Evolutionary conservation across 2,797 vertebrate species (phyloP), one percentile per base, ranked within the genome.

Genomic region (Merluccius polli): DNA sequence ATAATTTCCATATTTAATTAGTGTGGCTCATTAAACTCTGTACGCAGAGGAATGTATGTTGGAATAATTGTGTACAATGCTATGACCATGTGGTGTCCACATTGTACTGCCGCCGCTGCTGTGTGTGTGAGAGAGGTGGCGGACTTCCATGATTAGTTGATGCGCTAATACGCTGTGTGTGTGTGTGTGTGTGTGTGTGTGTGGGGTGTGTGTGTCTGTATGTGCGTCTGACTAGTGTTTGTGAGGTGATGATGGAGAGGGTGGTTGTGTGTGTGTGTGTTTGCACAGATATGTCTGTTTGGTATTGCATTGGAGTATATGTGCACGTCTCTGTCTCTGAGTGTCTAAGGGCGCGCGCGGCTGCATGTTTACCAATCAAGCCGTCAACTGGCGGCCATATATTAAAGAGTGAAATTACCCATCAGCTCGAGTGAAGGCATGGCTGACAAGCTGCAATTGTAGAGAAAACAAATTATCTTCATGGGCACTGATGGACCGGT

Each of bases 1-100:
- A 88, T 89, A 78, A 93, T 93, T 93, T 93, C 89, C 91, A 92
- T 91, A 92, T 90, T 92, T 93, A 92, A 94, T 93, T 92, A 93
- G 90, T 87, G 80, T 15, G 82, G 86, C 88, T 93, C 91, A 94
- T 94, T 93, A 92, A 90, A 91, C 79, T 74, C 81, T 86, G 82
- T 87, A 84, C 86, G 83, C 88, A 83, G 86, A 88, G 89, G 87
- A 90, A 91, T 88, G 87, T 90, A 90, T 84, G 88, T 85, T 73
- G 85, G 83, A 90, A 90, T 91, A 90, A 93, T 92, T 91, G 83
- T 83, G 79, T 82, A 83, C 84, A 76, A 80, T 84, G 85, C 88
- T 87, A 88, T 87, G 84, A 89, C 84, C 85, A 85, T 87, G 90
- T 89, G 88, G 88, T 85, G 89, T 87, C 86, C 85, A 80, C 85